Percentiles rank a stretch among this genome's conserved stretches.
These are phyloP conservation scores for Nasua narica DNA, from an alignment of 2,797 vertebrate genomes.

Conservation along the genomic window DNA sequence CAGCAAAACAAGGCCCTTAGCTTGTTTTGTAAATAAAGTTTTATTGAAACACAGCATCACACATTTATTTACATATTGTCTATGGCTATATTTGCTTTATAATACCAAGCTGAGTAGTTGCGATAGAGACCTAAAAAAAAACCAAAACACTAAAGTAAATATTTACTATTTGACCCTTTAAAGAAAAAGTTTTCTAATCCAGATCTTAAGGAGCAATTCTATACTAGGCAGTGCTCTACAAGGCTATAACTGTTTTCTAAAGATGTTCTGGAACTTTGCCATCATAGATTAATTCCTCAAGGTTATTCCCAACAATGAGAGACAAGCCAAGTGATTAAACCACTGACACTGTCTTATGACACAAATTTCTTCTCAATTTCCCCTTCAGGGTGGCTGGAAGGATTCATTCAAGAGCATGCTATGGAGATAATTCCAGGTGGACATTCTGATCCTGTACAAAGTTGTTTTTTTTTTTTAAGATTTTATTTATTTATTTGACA, in stretches of 20 bases:
- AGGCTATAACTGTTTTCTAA: not conserved
- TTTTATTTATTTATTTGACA: too few relatives aligned
- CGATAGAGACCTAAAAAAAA: not conserved
- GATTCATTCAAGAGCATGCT: not conserved
- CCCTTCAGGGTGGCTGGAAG: not conserved
- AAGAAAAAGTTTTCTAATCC: not conserved
- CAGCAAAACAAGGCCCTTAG: not conserved
- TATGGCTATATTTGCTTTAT: not conserved
- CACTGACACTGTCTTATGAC: not conserved
- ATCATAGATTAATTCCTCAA: conserved; percentile 49
- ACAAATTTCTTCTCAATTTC: conserved; percentile 2
- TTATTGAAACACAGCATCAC: conserved; percentile 9
- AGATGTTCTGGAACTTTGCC: conserved; percentile 8
- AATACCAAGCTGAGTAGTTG: not conserved
- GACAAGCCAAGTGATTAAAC: conserved; percentile 57
- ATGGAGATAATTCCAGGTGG: not conserved
- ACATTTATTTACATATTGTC: not conserved
- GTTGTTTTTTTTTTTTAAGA: not conserved
- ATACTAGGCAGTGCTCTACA: not conserved
- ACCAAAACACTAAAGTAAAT: not conserved
- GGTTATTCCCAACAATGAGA: conserved; percentile 44
- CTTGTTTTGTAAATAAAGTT: conserved; percentile 44
- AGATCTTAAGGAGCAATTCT: not conserved
- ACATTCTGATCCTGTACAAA: not conserved
- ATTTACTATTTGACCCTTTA: not conserved